phyloP scores from a whole-genome alignment of 2,113 vertebrate genomes.

The Solea solea region DNA sequence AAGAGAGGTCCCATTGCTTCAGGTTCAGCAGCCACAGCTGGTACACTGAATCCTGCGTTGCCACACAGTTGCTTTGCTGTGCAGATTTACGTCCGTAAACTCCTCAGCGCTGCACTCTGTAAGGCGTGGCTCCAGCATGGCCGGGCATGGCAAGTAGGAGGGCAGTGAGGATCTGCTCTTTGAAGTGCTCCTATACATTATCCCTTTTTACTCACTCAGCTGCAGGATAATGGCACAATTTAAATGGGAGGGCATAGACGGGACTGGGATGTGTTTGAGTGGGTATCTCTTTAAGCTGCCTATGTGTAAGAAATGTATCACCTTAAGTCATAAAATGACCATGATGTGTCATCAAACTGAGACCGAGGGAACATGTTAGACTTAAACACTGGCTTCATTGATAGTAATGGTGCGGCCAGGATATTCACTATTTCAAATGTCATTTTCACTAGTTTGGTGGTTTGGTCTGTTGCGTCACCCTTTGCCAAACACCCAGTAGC shows the following conservation, averaged over 20 bases:
- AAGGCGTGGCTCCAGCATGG: slow-evolving; percentile 42
- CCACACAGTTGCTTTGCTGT: slow-evolving; percentile 51
- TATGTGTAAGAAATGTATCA: too few relatives aligned
- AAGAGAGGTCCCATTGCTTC: slow-evolving; percentile 52
- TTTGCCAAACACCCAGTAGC: too few relatives aligned
- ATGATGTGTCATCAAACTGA: too few relatives aligned
- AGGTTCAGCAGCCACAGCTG: slow-evolving; percentile 65
- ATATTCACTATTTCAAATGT: too few relatives aligned
- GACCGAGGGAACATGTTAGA: too few relatives aligned
- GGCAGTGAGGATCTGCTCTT: slow-evolving; percentile 46
- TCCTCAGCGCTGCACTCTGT: slow-evolving; percentile 57
- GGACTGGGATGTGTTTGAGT: neutral
- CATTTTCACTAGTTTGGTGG: too few relatives aligned
- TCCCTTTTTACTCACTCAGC: slow-evolving; percentile 55
- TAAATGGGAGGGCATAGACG: slow-evolving; percentile 15
- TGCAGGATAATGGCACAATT: slow-evolving; percentile 52
- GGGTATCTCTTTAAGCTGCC: slow-evolving; percentile 7
- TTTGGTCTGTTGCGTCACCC: too few relatives aligned
- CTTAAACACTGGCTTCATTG: too few relatives aligned
- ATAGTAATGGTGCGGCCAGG: too few relatives aligned
- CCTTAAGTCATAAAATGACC: too few relatives aligned
- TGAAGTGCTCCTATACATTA: slow-evolving; percentile 50
- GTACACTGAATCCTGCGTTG: slow-evolving; percentile 60
- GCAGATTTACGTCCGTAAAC: slow-evolving; percentile 57
- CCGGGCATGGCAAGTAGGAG: slow-evolving; percentile 20